Conservation (phyloP, 2,113 vertebrate species). For the Odobenus rosmarus region DNA sequence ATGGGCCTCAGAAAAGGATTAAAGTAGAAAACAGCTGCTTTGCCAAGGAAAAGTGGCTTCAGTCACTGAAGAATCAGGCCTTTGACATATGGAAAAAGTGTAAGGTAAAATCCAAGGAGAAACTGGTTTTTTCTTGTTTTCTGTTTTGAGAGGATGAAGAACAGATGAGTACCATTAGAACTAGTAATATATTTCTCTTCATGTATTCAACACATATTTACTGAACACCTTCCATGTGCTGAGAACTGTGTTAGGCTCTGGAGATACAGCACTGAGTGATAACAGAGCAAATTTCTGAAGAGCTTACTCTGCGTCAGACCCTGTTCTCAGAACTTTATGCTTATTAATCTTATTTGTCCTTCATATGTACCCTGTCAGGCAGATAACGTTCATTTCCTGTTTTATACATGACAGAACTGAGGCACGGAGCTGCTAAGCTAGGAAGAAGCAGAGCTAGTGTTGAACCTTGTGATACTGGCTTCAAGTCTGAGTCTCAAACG, state of each 20-base stretch:
- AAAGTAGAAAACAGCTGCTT: conserved; percentile 60
- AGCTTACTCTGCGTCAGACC: conserved; percentile 16
- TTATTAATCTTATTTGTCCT: conserved; percentile 22
- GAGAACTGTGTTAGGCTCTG: neutral
- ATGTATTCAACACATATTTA: conserved; percentile 51
- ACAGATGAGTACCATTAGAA: conserved; percentile 54
- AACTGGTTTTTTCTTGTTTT: conserved; percentile 47
- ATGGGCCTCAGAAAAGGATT: conserved; percentile 45
- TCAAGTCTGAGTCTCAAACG: conserved; percentile 13
- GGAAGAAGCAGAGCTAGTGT: neutral
- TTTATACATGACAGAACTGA: conserved; percentile 27
- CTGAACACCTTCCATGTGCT: conserved; percentile 37
- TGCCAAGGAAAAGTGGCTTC: conserved; percentile 58
- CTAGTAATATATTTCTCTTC: conserved; percentile 26
- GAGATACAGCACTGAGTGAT: neutral
- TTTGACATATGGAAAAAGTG: conserved; percentile 42
- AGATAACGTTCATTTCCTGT: neutral
- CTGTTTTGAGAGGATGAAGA: conserved; percentile 42
- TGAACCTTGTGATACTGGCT: neutral
- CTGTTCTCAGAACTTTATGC: neutral
- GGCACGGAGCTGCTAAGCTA: neutral
- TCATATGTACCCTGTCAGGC: neutral
- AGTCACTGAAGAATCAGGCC: conserved; percentile 42
- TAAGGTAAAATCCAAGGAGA: conserved; percentile 64
- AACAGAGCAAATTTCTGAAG: conserved; percentile 43